These are phyloP conservation scores for Gymnoscopelus braueri DNA, from an alignment of 2,797 vertebrate genomes.

Conservation along the genomic window DNA sequence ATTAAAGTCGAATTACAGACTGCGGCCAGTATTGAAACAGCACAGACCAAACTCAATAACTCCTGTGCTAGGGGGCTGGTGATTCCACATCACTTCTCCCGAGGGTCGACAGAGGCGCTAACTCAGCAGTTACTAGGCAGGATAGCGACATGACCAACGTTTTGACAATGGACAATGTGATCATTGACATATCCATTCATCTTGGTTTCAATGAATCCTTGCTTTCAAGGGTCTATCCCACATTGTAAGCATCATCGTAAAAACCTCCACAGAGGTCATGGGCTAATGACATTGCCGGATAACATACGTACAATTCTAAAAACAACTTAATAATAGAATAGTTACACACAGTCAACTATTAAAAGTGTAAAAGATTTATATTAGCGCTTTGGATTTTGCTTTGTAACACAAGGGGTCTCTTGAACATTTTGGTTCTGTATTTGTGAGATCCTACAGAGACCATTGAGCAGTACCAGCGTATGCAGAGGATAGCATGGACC, in stretches of 20 bases:
- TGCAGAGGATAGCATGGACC: no score
- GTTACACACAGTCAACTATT: no score
- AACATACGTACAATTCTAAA: no score
- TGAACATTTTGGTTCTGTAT: no score
- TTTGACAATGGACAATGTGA: constrained; percentile 27
- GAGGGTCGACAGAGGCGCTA: constrained; percentile 8
- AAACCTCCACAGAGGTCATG: not conserved
- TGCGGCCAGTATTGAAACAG: constrained; percentile 63
- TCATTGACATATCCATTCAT: constrained; percentile 13
- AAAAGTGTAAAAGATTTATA: no score
- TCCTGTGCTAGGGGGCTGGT: constrained; percentile 25
- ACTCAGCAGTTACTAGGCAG: constrained; percentile 29
- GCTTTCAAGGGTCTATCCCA: not conserved
- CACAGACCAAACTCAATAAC: constrained; percentile 65
- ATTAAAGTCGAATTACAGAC: constrained; percentile 86
- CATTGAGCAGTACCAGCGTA: no score
- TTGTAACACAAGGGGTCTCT: no score
- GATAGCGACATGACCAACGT: not conserved
- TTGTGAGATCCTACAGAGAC: no score
- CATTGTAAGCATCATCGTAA: no score
- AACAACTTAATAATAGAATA: no score
- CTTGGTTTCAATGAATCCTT: constrained; percentile 7
- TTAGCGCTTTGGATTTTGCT: no score
- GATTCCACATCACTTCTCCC: constrained; percentile 23
- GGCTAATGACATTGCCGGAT: no score